phyloP scores from a whole-genome alignment of 2,888 invertebrate genomes.

The Folsomia manolachei region DNA sequence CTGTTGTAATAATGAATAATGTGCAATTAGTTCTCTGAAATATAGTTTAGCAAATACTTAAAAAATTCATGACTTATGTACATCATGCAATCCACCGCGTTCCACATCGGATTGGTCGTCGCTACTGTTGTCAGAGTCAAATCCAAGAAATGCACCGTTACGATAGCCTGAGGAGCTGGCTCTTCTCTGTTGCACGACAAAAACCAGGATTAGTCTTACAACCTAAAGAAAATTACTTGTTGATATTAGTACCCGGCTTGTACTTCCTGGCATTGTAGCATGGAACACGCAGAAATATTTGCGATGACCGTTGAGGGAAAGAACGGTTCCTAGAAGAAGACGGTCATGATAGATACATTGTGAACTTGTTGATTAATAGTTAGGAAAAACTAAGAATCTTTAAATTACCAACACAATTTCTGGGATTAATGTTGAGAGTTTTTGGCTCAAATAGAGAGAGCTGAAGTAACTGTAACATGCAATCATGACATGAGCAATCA shows the following conservation, averaged over 20 bases:
- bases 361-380: too few species aligned
- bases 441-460: slow-evolving; percentile 78
- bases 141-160: slow-evolving; percentile 77
- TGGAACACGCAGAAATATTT: slow-evolving; percentile 99
- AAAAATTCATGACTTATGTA: neutral
- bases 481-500: too few species aligned
- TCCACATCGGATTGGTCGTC: slow-evolving; percentile 56
- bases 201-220: neutral
- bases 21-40: neutral
- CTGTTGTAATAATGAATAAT: neutral
- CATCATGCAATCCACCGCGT: slow-evolving; percentile 49
- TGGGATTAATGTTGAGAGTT: slow-evolving; percentile 84
- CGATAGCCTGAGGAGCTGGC: slow-evolving; percentile 45
- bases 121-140: slow-evolving; percentile 65
- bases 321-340: too few species aligned
- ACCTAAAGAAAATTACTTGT: neutral
- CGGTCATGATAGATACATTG: too few species aligned
- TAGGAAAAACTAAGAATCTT: too few species aligned
- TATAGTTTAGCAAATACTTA: neutral
- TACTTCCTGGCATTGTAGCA: slow-evolving; percentile 78
- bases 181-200: slow-evolving; percentile 33
- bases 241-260: slow-evolving; percentile 59
- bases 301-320: slow-evolving; percentile 92
- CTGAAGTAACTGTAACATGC: too few species aligned
- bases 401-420: slow-evolving; percentile 96